phyloP scores from a whole-genome alignment of 2,888 invertebrate genomes.

The Hedya salicella region DNA sequence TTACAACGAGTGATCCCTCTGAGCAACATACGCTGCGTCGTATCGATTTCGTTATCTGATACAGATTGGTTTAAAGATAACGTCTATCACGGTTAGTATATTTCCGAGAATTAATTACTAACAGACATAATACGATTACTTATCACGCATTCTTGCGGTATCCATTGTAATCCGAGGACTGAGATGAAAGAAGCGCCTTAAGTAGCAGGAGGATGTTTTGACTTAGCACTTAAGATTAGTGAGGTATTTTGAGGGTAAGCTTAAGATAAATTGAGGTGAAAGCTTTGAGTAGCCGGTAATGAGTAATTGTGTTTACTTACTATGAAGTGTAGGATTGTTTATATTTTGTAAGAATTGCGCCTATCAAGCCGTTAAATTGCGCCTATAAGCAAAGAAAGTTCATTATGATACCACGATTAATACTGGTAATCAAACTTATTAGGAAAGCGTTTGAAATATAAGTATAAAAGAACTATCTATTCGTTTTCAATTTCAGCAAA shows the following conservation, averaged over 20 bases:
- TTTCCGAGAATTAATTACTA: constrained; percentile 77
- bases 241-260: constrained; percentile 31
- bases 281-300: constrained; percentile 19
- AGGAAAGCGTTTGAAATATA: not conserved
- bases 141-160: constrained; percentile 68
- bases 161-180: constrained; percentile 67
- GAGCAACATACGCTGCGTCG: constrained; percentile 33
- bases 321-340: constrained; percentile 4
- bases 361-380: too few relatives aligned
- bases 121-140: constrained; percentile 75
- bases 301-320: constrained; percentile 29
- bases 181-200: constrained; percentile 46
- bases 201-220: constrained; percentile 48
- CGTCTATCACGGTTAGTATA: constrained; percentile 74
- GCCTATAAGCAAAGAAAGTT: not conserved
- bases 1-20: constrained; percentile 38
- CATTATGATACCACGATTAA: too few relatives aligned
- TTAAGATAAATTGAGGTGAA: constrained; percentile 31
- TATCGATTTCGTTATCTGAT: constrained; percentile 65
- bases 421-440: not conserved
- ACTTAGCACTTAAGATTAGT: constrained; percentile 46
- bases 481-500: too few relatives aligned
- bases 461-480: too few relatives aligned
- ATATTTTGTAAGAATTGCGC: not conserved
- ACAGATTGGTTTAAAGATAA: constrained; percentile 69